phyloP scores from a whole-genome alignment of 92 coral and sea anemone genomes.

The Porites cylindrica region DNA sequence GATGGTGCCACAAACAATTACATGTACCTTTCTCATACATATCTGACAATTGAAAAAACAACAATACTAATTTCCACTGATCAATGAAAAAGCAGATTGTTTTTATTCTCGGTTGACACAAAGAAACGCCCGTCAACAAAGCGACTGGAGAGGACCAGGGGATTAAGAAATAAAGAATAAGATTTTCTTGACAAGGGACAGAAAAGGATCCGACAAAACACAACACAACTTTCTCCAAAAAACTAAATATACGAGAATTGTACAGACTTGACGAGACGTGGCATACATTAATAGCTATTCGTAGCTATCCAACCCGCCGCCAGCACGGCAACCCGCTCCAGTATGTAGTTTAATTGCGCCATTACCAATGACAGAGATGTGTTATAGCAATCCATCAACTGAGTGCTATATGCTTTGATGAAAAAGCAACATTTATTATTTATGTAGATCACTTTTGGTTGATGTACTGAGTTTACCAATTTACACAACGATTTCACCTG shows the following conservation, averaged over 20 bases:
- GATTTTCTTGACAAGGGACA: neutral
- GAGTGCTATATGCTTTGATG: neutral
- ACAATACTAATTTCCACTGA: neutral
- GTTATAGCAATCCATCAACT: neutral
- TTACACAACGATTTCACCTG: slow-evolving; percentile 20
- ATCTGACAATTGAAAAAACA: neutral
- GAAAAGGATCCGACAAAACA: neutral
- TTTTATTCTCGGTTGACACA: neutral
- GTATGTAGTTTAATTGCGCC: neutral
- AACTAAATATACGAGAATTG: neutral
- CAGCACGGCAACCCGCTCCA: neutral
- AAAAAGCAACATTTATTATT: slow-evolving; percentile 17
- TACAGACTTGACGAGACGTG: neutral
- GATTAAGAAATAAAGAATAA: neutral
- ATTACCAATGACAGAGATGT: neutral
- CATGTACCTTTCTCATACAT: neutral
- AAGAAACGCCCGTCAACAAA: neutral
- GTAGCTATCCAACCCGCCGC: neutral
- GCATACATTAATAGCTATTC: neutral
- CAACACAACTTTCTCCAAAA: neutral
- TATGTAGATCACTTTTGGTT: neutral
- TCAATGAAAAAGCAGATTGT: neutral
- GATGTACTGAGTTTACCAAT: neutral
- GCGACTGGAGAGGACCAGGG: neutral
- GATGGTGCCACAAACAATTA: no score